Evolutionary conservation across 2,888 invertebrate genomes (phyloP), one percentile per base, ranked within the genome.

Genomic region (Apodemia duryi): DNA sequence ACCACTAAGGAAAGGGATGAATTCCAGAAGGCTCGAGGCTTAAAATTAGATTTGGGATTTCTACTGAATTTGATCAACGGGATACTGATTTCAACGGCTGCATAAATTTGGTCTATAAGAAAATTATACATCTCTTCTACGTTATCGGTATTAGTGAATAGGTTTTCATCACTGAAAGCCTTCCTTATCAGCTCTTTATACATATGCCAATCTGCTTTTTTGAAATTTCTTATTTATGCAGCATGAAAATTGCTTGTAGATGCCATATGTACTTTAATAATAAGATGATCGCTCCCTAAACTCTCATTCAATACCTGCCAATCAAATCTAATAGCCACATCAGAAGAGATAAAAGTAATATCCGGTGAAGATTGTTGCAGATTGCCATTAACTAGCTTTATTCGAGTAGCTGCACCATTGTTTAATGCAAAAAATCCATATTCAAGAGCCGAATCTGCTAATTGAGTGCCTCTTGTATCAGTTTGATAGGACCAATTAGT

Each of bases 381-480:
- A 11, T 38, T 38, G 11, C 61, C 43, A 43, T 62, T 62, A 11
- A 62, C 61, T n/a, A 62, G 43, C 6, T 62, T 62, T 21, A 62
- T 43, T 10, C 61, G 41, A 11, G 61, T 62, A 62, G 61, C 21
- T 7, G 62, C 28, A 43, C 28, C 38, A 21, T 43, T 43, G 28
- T 67, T 67, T 4, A 67, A 2, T 28, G 28, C 57, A 2, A 51
- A 21, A 64, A 46, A 67, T 29, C 38, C 38, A 63, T 62, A 35
- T 49, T 64, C 60, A 21, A 54, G 32, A 6, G 49, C 52, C 2
- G 46, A 21, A 62, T 67, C 62, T 38, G 64, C 46, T 13, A 63
- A n/a, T 64, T 67, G 67, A 6, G 10, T 60, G n/a, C 64, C 64
- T 29, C 67, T 38, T 38, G 9, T 64, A 61, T 67, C 64, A 46